These are phyloP conservation scores for Thysanoteuthis rhombus DNA, from an alignment of 2,888 invertebrate species.

Conservation along the genomic window DNA sequence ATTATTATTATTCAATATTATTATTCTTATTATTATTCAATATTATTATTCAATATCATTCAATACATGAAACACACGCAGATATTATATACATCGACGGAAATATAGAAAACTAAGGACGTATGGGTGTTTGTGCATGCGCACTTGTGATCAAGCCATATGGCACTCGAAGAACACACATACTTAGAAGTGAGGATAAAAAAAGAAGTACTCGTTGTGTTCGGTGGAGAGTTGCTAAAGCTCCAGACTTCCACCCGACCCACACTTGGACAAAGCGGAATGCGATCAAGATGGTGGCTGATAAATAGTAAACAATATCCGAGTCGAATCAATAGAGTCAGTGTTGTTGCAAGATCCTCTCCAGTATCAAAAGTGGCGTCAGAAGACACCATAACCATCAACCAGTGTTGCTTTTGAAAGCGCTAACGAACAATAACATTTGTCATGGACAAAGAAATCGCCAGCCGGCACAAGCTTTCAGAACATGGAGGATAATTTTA, in stretches of 20 bases:
- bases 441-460: background rate
- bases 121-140: background rate
- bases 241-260: background rate
- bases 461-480: background rate
- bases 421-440: background rate
- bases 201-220: background rate
- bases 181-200: background rate
- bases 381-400: background rate
- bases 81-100: too few relatives aligned
- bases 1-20: background rate
- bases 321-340: background rate
- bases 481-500: background rate
- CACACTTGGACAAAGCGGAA: background rate
- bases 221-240: background rate
- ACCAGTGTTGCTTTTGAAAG: background rate
- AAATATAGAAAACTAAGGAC: background rate
- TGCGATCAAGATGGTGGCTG: background rate
- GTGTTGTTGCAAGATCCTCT: background rate
- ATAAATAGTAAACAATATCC: background rate
- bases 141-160: constrained; percentile 1
- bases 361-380: background rate
- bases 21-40: too few relatives aligned
- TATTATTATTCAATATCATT: background rate
- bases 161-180: background rate
- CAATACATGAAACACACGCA: background rate